Evolutionary conservation across 2,888 invertebrate genomes (phyloP), one percentile per base, ranked within the genome.

Genomic region (Acrobasis suavella): DNA sequence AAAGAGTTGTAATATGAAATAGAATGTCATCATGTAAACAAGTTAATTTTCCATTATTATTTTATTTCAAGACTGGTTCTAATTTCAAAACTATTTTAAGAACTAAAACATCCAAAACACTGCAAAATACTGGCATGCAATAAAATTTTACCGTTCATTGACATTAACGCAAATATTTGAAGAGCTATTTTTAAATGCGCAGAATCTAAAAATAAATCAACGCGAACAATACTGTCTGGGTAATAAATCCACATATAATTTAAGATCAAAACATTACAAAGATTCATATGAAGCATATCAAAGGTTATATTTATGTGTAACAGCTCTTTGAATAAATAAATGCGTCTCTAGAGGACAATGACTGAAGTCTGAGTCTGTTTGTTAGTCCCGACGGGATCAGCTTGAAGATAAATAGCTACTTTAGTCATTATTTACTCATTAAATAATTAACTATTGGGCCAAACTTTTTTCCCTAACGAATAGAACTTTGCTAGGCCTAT

Each of bases 251-350:
- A 46, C 46, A 14, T 14, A 46, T 46, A 46, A 46, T 46, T 46
- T 46, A 46, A 46, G 46, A 14, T 42, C 9, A 42, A 58, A 39
- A 39, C 39, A 16, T 56, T 39, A 39, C 39, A 15, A 42, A 56
- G 39, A 39, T 39, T 56, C 32, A 46, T 61, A 46, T 54, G 15
- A 46, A 56, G 9, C 54, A 59, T 49, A 63, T 59, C 39, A 49
- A 59, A 52, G 54, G 51, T 37, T 42, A 50, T 55, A 55, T 60
- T 60, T 55, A 59, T 59, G 42, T 54, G 46, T 59, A 55, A 59
- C 51, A 50, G 50, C 63, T 59, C 59, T 63, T 60, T 60, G 60
- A 60, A 55, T 60, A 49, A 63, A 54, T 15, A 39, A 55, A 63
- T 60, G 55, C 12, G 17, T 63, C 63, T 38, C 54, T 46, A n/a